Base-by-base conservation (phyloP, 2,888 invertebrate genomes). In the Polydrusus pterygomalis region DNA sequence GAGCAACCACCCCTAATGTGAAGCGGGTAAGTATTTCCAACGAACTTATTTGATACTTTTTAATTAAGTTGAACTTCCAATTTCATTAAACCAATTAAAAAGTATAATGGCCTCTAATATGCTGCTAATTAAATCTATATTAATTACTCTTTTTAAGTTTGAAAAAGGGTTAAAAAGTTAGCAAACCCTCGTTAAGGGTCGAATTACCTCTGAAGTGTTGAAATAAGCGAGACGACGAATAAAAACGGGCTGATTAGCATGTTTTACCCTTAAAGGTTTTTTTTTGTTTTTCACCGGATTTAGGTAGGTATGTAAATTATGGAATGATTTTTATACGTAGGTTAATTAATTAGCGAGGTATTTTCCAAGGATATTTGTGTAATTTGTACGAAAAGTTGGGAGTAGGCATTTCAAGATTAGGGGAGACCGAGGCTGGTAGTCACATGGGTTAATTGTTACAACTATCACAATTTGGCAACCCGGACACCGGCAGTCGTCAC, bases 161-260 rank as follows among this genome's bases (percentile, higher is more conserved):
- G 1, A n/a, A 54, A 13, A 54, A 54, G 30, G 25, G 54, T 54
- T 54, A n/a, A 25, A 30, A 54, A 54, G 13, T 54, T 30, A 3
- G n/a, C 54, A 7, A 54, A 30, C 54, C 54, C 54, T 54, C 54
- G 54, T 54, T 54, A 54, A n/a, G 30, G 54, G 25, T n/a, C 54
- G 25, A 54, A 54, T 54, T 54, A 54, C 54, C 54, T 30, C 54
- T 54, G 54, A 54, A 54, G 54, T 54, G 25, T 54, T 54, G 20
- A 51, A 25, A 54, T 25, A 54, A 54, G 25, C 54, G 54, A 30
- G 54, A 30, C 54, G n/a, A n/a, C 13, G 54, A 54, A 54, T 54
- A 54, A 54, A 30, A 20, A 54, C 20, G 9, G 13, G 30, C 54
- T 54, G 54, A 25, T 54, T 54, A 54, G 30, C 54, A 54, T 54